Percentiles rank a stretch among this genome's conserved stretches.
phyloP scores from a whole-genome alignment of 2,797 vertebrate genomes.

The Discoglossus pictus region DNA sequence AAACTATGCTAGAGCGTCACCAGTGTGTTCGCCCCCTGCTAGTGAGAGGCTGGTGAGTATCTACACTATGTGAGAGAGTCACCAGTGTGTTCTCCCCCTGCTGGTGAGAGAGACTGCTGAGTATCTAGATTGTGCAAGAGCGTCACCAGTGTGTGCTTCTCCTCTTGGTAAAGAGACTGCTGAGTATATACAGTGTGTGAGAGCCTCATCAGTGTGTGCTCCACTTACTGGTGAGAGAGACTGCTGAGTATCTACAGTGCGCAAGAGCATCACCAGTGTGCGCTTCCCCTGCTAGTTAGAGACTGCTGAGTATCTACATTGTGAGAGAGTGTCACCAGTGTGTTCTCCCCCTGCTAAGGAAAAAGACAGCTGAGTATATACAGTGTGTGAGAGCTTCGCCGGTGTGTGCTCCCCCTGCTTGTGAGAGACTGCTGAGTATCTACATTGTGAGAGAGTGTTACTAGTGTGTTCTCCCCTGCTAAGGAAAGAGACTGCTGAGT shows the following conservation, averaged over 20 bases:
- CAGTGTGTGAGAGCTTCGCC: constrained; percentile 78
- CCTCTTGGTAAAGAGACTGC: constrained; percentile 84
- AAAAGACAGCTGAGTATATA: constrained; percentile 84
- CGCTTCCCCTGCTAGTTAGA: constrained; percentile 90
- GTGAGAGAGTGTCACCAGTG: constrained; percentile 91
- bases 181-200: too few species aligned
- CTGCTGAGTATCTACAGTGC: constrained; percentile 85
- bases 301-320: too few species aligned
- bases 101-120: constrained; percentile 86
- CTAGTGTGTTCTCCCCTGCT: too few species aligned
- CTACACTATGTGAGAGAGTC: constrained; percentile 81
- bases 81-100: constrained; percentile 90
- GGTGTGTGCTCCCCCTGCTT: constrained; percentile 91
- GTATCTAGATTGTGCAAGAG: constrained; percentile 81
- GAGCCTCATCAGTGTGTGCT: too few species aligned
- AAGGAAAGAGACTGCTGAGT: constrained; percentile 83
- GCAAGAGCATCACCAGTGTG: constrained; percentile 84
- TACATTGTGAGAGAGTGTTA: too few species aligned
- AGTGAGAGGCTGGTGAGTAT: constrained; percentile 86
- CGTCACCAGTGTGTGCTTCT: constrained; percentile 91
- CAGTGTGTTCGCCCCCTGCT: constrained; percentile 92
- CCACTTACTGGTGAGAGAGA: too few species aligned
- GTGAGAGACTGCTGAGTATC: too few species aligned
- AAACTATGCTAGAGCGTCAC: constrained; percentile 79
- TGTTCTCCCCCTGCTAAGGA: constrained; percentile 91